Percentiles rank a stretch among this genome's conserved stretches.
Evolutionary conservation across 2,797 vertebrate genomes (phyloP).

Genomic region (Ctenochaetus hawaiiensis): DNA sequence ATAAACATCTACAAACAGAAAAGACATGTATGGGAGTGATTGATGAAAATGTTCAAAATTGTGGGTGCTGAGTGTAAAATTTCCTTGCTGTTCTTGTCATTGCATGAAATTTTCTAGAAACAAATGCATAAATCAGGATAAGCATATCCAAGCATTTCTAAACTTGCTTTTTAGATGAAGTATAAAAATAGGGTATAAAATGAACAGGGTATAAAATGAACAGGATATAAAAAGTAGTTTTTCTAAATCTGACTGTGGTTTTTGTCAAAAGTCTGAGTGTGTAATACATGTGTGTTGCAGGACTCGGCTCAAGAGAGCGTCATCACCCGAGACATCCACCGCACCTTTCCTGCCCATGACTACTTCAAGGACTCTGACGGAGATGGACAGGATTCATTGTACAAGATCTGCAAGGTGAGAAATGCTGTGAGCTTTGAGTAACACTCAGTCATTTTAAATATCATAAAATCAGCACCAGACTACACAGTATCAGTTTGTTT

Average conservation of each 20-base stretch:
- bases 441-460: background rate
- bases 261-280: background rate
- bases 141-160: background rate
- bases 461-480: background rate
- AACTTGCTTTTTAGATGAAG: background rate
- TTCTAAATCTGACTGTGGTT: background rate
- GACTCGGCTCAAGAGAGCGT: slow-evolving; percentile 95
- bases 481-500: slow-evolving; percentile 19
- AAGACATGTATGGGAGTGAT: background rate
- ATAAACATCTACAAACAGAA: slow-evolving; percentile 11
- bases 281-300: slow-evolving; percentile 67
- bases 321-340: slow-evolving; percentile 97
- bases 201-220: no score
- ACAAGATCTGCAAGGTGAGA: slow-evolving; percentile 98
- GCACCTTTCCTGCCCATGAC: slow-evolving; percentile 97
- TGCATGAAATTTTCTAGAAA: background rate
- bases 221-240: no score
- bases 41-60: background rate
- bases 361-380: slow-evolving; percentile 98
- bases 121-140: background rate
- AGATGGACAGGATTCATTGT: slow-evolving; percentile 96
- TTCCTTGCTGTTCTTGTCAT: background rate
- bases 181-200: no score
- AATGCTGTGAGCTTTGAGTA: background rate
- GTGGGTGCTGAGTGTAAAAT: background rate